Evolutionary conservation across 2,888 invertebrate species (phyloP), one percentile per base, ranked within the genome.

Genomic region (Imbricaverruca yamaguchii): DNA sequence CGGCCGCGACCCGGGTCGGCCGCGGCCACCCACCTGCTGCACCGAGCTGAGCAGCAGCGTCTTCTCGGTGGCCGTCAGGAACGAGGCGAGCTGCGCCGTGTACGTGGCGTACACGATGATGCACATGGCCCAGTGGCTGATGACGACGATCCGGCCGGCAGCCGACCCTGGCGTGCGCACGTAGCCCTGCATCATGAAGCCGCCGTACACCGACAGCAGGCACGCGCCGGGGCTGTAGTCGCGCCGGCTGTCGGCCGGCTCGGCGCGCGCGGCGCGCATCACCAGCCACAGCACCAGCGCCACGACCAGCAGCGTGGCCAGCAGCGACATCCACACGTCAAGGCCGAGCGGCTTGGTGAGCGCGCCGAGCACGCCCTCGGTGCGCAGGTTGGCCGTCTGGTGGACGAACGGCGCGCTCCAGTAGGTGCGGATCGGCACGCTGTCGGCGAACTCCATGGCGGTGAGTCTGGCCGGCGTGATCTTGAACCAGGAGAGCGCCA

Each of bases 111-210:
- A 74, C 53, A 74, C 74, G 53, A 74, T 74, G 74, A 74, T 74
- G 53, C 74, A 74, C 74, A 74, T 74, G 53, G 74, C 74, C 74
- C 74, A 74, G 74, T 74, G 74, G 74, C 74, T 74, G 74, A 74
- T 39, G 53, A 74, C 74, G 53, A 74, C 74, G 53, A 74, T 74
- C 18, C 74, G 4, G 74, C 53, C 74, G 21, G 74, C 53, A 0
- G 53, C 74, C 18, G 74, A 74, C 8, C 3, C 21, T 6, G 74
- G 74, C 53, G 74, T 74, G 18, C 74, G 15, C 74, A 74, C 74
- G 53, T 74, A 74, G 53, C 74, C 74, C 74, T 74, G 74, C 74
- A 74, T 74, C 74, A 74, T 74, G 74, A 74, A 74, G 74, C 74
- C 74, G 74, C 74, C 74, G 74, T 74, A 74, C 53, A 74, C 23